Conservation (phyloP, 2,113 vertebrate genomes). For the Pollachius pollachius region DNA sequence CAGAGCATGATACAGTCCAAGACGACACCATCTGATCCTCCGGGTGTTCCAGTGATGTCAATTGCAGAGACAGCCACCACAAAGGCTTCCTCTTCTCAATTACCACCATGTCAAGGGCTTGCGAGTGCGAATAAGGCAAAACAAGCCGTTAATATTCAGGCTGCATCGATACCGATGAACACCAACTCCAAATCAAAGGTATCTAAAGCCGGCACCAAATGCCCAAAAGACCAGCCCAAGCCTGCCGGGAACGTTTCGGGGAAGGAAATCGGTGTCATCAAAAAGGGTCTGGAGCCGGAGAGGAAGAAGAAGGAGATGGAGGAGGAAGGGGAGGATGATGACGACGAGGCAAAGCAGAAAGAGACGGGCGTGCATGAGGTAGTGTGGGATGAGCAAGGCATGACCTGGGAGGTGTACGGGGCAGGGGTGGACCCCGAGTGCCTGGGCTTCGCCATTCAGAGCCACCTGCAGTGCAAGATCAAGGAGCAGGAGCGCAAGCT, state of each 20-base stretch:
- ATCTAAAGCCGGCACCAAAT: conserved; percentile 12
- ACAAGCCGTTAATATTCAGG: conserved; percentile 40
- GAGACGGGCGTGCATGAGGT: conserved; percentile 85
- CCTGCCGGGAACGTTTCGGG: conserved; percentile 40
- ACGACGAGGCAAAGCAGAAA: conserved; percentile 68
- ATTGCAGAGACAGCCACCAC: conserved; percentile 26
- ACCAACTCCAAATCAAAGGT: conserved; percentile 42
- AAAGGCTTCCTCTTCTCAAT: conserved; percentile 43
- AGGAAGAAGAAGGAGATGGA: conserved; percentile 43
- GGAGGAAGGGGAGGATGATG: conserved; percentile 43
- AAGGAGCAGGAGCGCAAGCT: conserved; percentile 90
- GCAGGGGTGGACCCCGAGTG: conserved; percentile 93
- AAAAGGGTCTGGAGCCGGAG: conserved; percentile 52
- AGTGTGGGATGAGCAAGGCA: conserved; percentile 96
- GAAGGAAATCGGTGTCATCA: conserved; percentile 56
- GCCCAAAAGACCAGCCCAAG: conserved; percentile 31
- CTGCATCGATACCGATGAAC: conserved; percentile 35
- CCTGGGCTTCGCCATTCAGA: conserved; percentile 95
- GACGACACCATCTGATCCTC: conserved; percentile 29
- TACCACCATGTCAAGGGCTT: conserved; percentile 36
- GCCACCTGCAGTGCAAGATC: conserved; percentile 95
- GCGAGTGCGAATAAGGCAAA: conserved; percentile 25
- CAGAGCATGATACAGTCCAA: conserved; percentile 15
- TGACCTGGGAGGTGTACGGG: conserved; percentile 99
- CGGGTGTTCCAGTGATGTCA: conserved; percentile 32